Evolutionary conservation across 2,113 vertebrate species (phyloP), one percentile per base, ranked within the genome.

Genomic region (Clarias batrachus): DNA sequence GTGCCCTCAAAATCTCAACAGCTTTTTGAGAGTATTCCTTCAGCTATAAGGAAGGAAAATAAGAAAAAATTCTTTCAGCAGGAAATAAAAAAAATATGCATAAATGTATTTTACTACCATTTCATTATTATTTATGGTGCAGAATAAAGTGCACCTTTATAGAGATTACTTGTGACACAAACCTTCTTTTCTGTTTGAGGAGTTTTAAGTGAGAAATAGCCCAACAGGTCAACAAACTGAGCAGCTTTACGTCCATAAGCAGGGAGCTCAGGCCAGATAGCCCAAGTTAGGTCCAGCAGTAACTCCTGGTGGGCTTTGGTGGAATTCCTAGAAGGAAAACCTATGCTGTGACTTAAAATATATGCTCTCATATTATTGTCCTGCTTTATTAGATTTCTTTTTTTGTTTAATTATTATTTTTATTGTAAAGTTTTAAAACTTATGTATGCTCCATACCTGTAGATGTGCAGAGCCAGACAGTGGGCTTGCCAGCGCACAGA

Each of bases 171-270:
- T 19, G 12, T 16, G 23, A 65, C 62, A 82, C 30, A 23, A 83
- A 98, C 98, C 96, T 99, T 99, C 90, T 97, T 99, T 92, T 99
- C 98, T 0, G 98, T 99, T 92, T 99, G 98, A n/a, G 96, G 97
- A 5, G 98, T 99, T 95, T 99, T 99, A 82, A 99, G 94, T 57
- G 98, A 99, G 93, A 99, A 99, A 91, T 99, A 99, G 27, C 98
- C 98, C 21, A 99, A 95, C 6, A 99, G 94, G 88, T 99, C 98
- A 3, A 99, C 98, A 92, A 99, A 99, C 93, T 99, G 98, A 63
- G 98, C 97, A 79, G 98, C 98, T 92, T 99, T 99, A 74, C 97
- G 97, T 16, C 98, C 98, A 0, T 99, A 99, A 14, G 97, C 97
- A 37, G 98, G 98, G 10, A 99, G 96, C 37, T 99, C 97, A 12